Evolutionary conservation across 2,113 vertebrate genomes (phyloP).

Genomic region (Taxidea taxus): DNA sequence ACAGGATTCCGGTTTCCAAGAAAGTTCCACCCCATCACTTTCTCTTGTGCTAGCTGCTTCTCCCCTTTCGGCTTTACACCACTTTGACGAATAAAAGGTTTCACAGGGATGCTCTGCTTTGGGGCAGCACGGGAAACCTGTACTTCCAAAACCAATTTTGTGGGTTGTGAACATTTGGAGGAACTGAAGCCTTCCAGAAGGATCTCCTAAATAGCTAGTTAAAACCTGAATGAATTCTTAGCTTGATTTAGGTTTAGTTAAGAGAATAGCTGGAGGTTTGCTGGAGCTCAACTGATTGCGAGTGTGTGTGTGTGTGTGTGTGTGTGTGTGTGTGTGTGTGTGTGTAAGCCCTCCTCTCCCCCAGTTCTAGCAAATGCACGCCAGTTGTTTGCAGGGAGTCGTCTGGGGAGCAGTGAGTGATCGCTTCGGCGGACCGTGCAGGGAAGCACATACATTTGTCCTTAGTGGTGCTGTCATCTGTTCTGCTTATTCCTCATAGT

Average conservation of each 20-base stretch:
- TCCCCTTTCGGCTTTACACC: neutral
- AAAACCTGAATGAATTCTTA: conserved; percentile 45
- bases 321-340: neutral
- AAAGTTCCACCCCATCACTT: neutral
- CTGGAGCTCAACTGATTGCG: conserved; percentile 10
- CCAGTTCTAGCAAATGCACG: neutral
- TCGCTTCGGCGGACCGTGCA: neutral
- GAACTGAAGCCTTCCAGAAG: conserved; percentile 39
- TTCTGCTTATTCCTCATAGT: neutral
- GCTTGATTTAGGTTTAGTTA: conserved; percentile 28
- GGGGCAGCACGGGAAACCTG: neutral
- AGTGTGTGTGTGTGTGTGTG: neutral
- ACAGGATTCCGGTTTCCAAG: neutral
- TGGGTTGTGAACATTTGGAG: conserved; percentile 33
- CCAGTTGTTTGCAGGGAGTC: neutral
- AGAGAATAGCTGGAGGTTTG: conserved; percentile 25
- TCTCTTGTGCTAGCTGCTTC: neutral
- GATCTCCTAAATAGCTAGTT: conserved; percentile 46
- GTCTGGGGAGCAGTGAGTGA: neutral
- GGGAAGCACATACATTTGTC: neutral
- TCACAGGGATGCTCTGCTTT: neutral
- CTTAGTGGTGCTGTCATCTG: neutral
- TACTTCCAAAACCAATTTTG: conserved; percentile 48
- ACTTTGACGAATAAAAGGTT: neutral
- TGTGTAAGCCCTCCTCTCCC: neutral